Base-by-base conservation (phyloP, 2,797 vertebrate genomes). In the Paratrypauchen microcephalus region DNA sequence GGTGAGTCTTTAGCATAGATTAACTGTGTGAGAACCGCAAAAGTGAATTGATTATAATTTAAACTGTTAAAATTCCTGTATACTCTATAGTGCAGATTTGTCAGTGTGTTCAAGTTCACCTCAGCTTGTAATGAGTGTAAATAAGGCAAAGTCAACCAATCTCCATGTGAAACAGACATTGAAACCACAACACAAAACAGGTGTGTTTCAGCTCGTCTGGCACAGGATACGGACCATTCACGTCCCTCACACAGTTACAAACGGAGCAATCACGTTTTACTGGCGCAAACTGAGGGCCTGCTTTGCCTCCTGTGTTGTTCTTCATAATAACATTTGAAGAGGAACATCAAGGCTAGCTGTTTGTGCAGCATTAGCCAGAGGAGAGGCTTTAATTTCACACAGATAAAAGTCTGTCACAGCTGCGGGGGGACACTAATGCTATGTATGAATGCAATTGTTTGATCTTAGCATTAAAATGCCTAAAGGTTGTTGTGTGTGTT, bases 361-460 rank as follows among this genome's bases (percentile, higher is more conserved):
- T 87, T 78, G 72, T 78, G 77, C 73, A 72, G 71, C 45, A 80
- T 86, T 82, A 59, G 67, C 75, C 75, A 16, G n/a, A 65, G 77
- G 78, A 79, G 75, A 72, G 70, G 78, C 78, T 86, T 83, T 74
- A 66, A 86, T 89, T 83, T 87, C 74, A 79, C 79, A 78, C 65
- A 39, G 75, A 58, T 77, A 74, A 76, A 81, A 79, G 65, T 66
- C 65, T 72, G 61, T 68, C 61, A 63, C 75, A 67, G 59, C 75
- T 77, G 69, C 41, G 57, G 80, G 74, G 65, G 19, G 52, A 55
- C 11, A 11, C 58, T 60, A 68, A 76, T 81, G 57, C 74, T 67
- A 68, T 60, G 58, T 71, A 50, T 73, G 76, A 50, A 69, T 75
- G 67, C 69, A 52, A 58, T 26, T 66, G 59, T 82, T 73, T 81